Percentiles rank a stretch among this genome's conserved stretches.
These are phyloP conservation scores for Macrotis lagotis DNA, from an alignment of 2,113 vertebrate species.

Conservation along the genomic window DNA sequence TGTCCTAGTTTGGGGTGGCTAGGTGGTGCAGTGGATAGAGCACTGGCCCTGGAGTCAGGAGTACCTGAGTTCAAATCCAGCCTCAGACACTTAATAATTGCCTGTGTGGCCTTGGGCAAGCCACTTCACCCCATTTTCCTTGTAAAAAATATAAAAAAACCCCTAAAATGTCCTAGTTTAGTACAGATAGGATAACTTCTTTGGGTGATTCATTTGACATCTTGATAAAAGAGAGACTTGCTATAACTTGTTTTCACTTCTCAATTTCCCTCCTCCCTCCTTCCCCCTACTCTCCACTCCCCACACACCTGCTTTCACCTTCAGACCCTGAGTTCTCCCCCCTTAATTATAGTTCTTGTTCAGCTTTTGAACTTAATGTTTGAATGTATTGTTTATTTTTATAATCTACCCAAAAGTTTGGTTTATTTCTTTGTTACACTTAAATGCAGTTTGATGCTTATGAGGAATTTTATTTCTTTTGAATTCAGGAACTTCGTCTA, in stretches of 20 bases:
- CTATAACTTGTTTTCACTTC: not conserved
- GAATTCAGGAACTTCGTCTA: slow-evolving; percentile 13
- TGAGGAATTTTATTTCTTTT: slow-evolving; percentile 20
- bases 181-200: not conserved
- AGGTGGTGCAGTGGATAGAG: too few species aligned
- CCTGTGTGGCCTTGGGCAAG: too few species aligned
- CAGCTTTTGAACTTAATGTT: not conserved
- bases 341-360: not conserved
- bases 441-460: slow-evolving; percentile 17
- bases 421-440: slow-evolving; percentile 36
- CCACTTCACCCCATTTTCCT: too few species aligned
- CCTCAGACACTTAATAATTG: too few species aligned
- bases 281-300: too few species aligned
- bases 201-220: not conserved
- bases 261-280: not conserved
- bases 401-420: slow-evolving; percentile 39
- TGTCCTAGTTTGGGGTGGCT: too few species aligned
- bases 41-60: too few species aligned
- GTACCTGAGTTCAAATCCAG: too few species aligned
- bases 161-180: not conserved
- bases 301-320: too few species aligned
- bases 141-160: too few species aligned
- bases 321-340: not conserved
- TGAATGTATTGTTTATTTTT: slow-evolving; percentile 17
- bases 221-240: not conserved